phyloP scores from a whole-genome alignment of 2,797 vertebrate genomes.

The Lepus oiostolus region DNA sequence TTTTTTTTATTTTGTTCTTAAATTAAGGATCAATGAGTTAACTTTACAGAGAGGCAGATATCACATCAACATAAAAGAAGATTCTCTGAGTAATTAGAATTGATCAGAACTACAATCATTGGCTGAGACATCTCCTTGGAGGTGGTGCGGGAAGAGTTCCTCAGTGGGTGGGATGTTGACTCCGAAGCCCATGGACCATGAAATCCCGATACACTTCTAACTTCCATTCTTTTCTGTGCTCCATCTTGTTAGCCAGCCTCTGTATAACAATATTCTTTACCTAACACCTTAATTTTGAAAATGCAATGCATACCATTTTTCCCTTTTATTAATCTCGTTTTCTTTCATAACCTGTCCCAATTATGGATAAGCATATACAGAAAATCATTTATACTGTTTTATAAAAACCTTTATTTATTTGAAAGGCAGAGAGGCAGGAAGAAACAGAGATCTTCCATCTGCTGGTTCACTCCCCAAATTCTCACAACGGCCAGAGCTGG shows the following conservation, averaged over 20 bases:
- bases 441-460: no score
- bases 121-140: background rate
- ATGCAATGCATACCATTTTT: background rate
- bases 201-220: background rate
- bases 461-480: no score
- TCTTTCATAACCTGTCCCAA: background rate
- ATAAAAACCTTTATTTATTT: no score
- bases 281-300: background rate
- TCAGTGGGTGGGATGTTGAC: background rate
- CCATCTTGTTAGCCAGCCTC: background rate
- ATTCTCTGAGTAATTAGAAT: slow-evolving; percentile 6
- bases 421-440: no score
- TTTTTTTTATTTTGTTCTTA: slow-evolving; percentile 25
- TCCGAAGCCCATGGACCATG: background rate
- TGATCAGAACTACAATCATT: background rate
- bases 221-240: background rate
- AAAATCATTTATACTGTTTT: background rate
- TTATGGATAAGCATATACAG: background rate
- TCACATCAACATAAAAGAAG: background rate
- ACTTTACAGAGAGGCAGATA: slow-evolving; percentile 9
- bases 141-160: background rate
- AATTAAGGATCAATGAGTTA: background rate
- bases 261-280: background rate
- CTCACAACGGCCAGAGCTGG: no score
- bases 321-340: background rate